Evolutionary conservation across 2,888 invertebrate species (phyloP), one percentile per base, ranked within the genome.

Genomic region (Caenorhabditis doughertyi): DNA sequence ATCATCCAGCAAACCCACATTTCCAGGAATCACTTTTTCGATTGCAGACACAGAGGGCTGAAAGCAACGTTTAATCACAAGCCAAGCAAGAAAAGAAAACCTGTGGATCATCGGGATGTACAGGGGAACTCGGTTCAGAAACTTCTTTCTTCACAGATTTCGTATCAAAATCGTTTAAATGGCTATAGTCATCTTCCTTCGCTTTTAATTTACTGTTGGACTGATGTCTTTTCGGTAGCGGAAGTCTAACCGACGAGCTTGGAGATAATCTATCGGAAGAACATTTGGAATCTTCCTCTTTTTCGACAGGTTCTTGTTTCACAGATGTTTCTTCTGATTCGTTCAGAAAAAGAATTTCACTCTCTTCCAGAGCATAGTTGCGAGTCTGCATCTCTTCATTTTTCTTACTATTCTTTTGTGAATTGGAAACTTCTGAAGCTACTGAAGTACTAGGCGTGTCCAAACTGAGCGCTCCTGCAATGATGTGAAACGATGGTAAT

Each of bases 31-130:
- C 3, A 3, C 16, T 39, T 3, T 39, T 5, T 13, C 13, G 2
- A 21, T n/a, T 9, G 4, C 3, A n/a, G 25, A 32, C 13, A 21
- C 16, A 9, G 72, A 72, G 9, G 72, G 72, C 72, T 72, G 51
- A n/a, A 72, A 72, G 23, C 2, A 42, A 16, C n/a, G 1, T 25
- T 44, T 64, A 1, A 35, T 9, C n/a, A 27, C n/a, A n/a, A n/a
- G n/a, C n/a, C n/a, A n/a, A n/a, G n/a, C n/a, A n/a, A n/a, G n/a
- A n/a, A n/a, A n/a, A n/a, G n/a, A n/a, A n/a, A n/a, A 73, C 73
- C 64, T 64, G 73, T 16, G 73, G 73, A 21, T 64, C 64, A 25
- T 73, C 73, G 2, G 73, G 64, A 23, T 64, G 73, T 11, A 32
- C 13, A 13, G 73, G 73, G 25, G 53, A 64, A 16, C 13, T 25